Evolutionary conservation across 2,888 invertebrate genomes (phyloP).

Genomic region (Ornithoptera priamus): DNA sequence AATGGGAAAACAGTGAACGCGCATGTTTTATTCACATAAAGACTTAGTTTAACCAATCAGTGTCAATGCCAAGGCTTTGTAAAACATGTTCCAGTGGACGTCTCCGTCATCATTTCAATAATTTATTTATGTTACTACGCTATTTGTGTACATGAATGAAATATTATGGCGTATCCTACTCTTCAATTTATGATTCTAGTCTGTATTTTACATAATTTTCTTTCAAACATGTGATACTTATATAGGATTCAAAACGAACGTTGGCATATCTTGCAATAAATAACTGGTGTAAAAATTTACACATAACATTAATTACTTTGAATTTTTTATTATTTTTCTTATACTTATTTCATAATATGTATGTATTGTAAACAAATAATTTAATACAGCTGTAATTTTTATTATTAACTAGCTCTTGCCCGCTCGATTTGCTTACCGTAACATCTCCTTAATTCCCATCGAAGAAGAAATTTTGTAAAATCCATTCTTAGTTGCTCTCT

Average conservation of each 20-base stretch:
- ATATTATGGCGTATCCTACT: constrained; percentile 5
- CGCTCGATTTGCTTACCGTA: too few relatives aligned
- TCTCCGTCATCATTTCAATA: constrained; percentile 26
- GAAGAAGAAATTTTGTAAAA: too few relatives aligned
- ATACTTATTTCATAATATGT: too few relatives aligned
- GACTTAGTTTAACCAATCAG: constrained; percentile 57
- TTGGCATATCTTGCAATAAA: background rate
- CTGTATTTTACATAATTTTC: constrained; percentile 11
- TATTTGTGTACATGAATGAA: constrained; percentile 16
- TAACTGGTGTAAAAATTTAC: background rate
- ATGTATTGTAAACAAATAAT: too few relatives aligned
- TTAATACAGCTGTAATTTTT: too few relatives aligned
- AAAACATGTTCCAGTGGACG: constrained; percentile 34
- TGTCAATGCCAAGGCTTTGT: constrained; percentile 59
- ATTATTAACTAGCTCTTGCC: too few relatives aligned
- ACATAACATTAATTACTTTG: too few relatives aligned
- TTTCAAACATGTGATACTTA: background rate
- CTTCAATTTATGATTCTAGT: constrained; percentile 10
- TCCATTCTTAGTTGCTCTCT: too few relatives aligned
- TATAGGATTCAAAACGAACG: background rate
- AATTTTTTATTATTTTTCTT: too few relatives aligned
- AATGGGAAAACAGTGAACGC: constrained; percentile 40
- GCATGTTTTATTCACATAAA: constrained; percentile 53
- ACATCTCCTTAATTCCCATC: too few relatives aligned
- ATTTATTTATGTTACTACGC: constrained; percentile 18